Conservation (phyloP, 2,888 invertebrate species). For the Exephanes ischioxanthus region DNA sequence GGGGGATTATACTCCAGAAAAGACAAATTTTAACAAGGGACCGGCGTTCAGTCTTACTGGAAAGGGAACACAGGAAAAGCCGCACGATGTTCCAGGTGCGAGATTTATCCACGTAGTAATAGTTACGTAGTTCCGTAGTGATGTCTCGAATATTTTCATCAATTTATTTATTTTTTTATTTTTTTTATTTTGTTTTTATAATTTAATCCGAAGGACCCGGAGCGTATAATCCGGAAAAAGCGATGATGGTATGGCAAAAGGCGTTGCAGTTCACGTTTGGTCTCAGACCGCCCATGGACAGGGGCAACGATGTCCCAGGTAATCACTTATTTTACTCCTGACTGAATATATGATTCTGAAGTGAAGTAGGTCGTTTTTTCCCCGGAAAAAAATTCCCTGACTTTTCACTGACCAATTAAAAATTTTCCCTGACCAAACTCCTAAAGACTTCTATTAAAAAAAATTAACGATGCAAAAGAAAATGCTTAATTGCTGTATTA, state of each 20-base stretch:
- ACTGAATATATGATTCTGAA: too few species aligned
- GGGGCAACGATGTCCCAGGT: constrained; percentile 77
- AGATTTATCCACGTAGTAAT: not conserved
- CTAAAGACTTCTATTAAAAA: too few species aligned
- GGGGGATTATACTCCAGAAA: constrained; percentile 79
- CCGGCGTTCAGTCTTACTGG: constrained; percentile 78
- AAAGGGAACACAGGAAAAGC: constrained; percentile 71
- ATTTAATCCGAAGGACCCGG: constrained; percentile 82
- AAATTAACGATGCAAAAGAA: too few species aligned
- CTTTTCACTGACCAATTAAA: too few species aligned
- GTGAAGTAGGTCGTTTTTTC: too few species aligned
- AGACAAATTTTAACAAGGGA: constrained; percentile 75
- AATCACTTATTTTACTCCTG: constrained; percentile 32
- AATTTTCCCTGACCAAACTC: too few species aligned
- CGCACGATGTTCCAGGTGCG: constrained; percentile 81
- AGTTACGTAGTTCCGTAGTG: not conserved
- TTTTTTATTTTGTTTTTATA: not conserved
- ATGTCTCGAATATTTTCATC: not conserved
- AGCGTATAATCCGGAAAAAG: constrained; percentile 85
- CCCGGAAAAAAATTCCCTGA: too few species aligned
- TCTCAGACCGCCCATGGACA: constrained; percentile 73
- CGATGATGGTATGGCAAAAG: constrained; percentile 80
- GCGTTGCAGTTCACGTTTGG: constrained; percentile 81
- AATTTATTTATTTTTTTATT: not conserved
- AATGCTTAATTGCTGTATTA: too few species aligned